phyloP scores from a whole-genome alignment of 2,113 vertebrate species.

The Parotia lawesii region DNA sequence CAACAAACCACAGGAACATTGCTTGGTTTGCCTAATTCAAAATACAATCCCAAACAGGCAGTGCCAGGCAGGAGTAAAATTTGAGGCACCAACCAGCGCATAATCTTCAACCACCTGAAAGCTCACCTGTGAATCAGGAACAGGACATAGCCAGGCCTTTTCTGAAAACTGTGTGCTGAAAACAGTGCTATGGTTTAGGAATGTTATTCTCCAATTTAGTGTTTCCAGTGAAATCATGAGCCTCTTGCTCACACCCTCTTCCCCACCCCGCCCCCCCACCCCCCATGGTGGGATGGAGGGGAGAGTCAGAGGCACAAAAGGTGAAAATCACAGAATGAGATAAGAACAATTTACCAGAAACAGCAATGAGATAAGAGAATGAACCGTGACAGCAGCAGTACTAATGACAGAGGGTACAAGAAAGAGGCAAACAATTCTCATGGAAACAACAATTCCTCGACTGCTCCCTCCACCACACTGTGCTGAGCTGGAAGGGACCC shows the following conservation, averaged over 20 bases:
- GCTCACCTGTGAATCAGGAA: not conserved
- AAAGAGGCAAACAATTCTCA: not conserved
- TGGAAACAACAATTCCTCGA: accelerated
- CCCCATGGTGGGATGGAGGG: too few species aligned
- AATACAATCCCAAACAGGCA: not conserved
- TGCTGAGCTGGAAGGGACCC: not conserved
- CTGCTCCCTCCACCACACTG: not conserved
- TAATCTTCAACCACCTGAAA: not conserved
- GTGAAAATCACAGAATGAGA: not conserved
- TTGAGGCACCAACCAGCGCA: not conserved
- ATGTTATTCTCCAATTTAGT: not conserved
- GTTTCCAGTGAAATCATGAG: not conserved
- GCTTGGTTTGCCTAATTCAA: not conserved
- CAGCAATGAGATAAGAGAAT: not conserved
- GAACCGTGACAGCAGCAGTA: not conserved
- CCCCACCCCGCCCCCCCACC: too few species aligned
- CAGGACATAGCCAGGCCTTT: not conserved
- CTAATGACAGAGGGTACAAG: not conserved
- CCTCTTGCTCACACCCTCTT: not conserved
- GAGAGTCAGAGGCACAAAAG: not conserved
- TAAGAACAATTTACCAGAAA: not conserved
- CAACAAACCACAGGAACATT: not conserved
- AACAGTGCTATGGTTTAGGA: not conserved
- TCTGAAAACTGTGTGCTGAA: not conserved
- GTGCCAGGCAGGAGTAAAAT: not conserved